Conservation (phyloP, 1,140 invertebrate genomes). For the Bacillus rossius region DNA sequence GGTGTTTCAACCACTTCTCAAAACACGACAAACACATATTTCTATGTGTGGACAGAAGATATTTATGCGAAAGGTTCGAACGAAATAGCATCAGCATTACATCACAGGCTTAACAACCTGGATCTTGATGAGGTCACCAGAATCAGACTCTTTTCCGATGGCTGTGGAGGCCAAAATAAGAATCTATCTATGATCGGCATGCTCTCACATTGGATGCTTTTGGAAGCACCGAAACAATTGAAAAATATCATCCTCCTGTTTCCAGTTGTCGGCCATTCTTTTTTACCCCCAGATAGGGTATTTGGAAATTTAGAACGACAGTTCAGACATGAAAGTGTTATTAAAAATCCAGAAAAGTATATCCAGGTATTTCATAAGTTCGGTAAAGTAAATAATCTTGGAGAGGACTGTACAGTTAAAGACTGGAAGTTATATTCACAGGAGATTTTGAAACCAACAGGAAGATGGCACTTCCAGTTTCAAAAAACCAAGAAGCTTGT, state of each 20-base stretch:
- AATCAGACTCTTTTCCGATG: conserved; percentile 3
- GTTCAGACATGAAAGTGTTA: not conserved
- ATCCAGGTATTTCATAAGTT: not conserved
- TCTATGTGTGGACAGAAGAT: conserved; percentile 3
- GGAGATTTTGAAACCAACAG: not conserved
- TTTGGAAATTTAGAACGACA: conserved; percentile 14
- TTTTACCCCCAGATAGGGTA: conserved; percentile 8
- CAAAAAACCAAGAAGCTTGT: not conserved
- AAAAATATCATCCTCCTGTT: conserved; percentile 3
- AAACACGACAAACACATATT: conserved; percentile 6
- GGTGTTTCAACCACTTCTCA: conserved; percentile 3
- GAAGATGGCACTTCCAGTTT: conserved; percentile 1
- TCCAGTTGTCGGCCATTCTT: not conserved
- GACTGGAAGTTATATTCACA: not conserved
- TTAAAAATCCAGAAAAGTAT: conserved; percentile 1
- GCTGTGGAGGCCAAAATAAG: conserved; percentile 16
- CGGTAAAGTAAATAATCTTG: not conserved
- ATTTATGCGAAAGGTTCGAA: conserved; percentile 1
- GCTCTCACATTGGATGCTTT: not conserved
- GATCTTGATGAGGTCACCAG: conserved; percentile 9
- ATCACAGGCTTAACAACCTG: not conserved
- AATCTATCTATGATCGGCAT: conserved; percentile 4
- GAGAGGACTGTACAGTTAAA: not conserved
- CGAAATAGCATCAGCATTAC: conserved; percentile 11
- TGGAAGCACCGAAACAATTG: conserved; percentile 6